These are phyloP conservation scores for Cryptocheilus praepositus DNA, from an alignment of 2,888 invertebrate species.

Conservation along the genomic window DNA sequence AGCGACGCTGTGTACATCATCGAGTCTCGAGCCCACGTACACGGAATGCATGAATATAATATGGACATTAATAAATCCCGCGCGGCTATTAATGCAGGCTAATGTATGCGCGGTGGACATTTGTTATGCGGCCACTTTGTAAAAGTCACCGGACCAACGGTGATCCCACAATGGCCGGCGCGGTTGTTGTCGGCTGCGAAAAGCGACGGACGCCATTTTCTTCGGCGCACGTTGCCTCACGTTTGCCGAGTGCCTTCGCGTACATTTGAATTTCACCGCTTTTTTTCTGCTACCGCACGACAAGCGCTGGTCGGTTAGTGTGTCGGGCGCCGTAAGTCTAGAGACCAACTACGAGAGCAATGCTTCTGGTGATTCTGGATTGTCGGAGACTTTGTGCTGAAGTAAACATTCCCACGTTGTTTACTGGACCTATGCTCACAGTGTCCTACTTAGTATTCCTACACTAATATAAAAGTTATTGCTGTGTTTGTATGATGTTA, in stretches of 20 bases:
- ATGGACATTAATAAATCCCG: slow-evolving; percentile 72
- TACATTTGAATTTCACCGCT: not conserved
- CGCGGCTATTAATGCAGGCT: slow-evolving; percentile 71
- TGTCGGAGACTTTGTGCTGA: too few species aligned
- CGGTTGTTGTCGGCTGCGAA: slow-evolving; percentile 50
- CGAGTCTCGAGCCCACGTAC: slow-evolving; percentile 40
- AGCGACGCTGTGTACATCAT: slow-evolving; percentile 70
- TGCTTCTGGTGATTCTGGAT: too few species aligned
- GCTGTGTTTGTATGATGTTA: too few species aligned
- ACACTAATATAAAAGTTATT: too few species aligned
- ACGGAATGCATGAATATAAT: slow-evolving; percentile 67
- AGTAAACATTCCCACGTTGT: too few species aligned
- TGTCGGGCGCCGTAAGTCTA: too few species aligned
- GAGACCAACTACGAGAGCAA: too few species aligned
- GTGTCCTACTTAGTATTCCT: too few species aligned
- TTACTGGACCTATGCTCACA: too few species aligned
- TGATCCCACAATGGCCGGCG: slow-evolving; percentile 52
- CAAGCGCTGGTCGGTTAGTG: too few species aligned
- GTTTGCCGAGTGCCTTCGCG: not conserved
- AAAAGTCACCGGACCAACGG: slow-evolving; percentile 54
- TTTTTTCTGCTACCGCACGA: not conserved
- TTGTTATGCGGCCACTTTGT: slow-evolving; percentile 68
- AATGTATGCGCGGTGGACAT: slow-evolving; percentile 69
- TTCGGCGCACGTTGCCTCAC: slow-evolving; percentile 1
- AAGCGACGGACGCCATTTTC: slow-evolving; percentile 18